A percentile compares a stretch with the other conserved stretches of the same genome.
Conservation (phyloP, 2,797 vertebrate genomes). For the Hippoglossus hippoglossus region DNA sequence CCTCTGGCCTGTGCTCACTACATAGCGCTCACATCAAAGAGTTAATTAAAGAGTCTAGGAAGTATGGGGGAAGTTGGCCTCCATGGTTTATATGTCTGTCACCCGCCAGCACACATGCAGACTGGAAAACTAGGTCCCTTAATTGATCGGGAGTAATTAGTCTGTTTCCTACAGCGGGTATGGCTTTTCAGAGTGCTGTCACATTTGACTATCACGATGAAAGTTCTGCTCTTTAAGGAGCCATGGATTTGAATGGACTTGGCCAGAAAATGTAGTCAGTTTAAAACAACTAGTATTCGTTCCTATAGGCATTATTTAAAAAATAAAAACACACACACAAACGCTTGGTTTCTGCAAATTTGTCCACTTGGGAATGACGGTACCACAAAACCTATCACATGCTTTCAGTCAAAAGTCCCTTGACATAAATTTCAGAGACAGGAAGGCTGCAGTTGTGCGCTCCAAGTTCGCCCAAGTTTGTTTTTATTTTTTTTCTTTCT, state of each 20-base stretch:
- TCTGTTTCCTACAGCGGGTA: slow-evolving; percentile 60
- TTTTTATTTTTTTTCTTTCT: slow-evolving; percentile 24
- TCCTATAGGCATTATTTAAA: slow-evolving; percentile 36
- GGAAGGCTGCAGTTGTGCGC: slow-evolving; percentile 34
- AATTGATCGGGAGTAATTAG: slow-evolving; percentile 76
- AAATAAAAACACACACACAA: not conserved
- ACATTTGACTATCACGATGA: slow-evolving; percentile 41
- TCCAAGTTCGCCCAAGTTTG: slow-evolving; percentile 45
- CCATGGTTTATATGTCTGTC: slow-evolving; percentile 73
- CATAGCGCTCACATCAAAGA: slow-evolving; percentile 71
- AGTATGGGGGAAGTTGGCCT: slow-evolving; percentile 68
- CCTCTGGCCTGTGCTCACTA: slow-evolving; percentile 59
- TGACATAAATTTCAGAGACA: slow-evolving; percentile 42
- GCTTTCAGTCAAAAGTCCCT: slow-evolving; percentile 63
- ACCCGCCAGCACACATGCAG: slow-evolving; percentile 67
- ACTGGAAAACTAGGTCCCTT: slow-evolving; percentile 69
- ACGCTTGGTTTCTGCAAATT: slow-evolving; percentile 45
- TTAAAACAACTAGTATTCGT: slow-evolving; percentile 34
- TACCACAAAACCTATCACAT: slow-evolving; percentile 62
- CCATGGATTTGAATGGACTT: slow-evolving; percentile 30
- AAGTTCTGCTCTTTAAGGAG: slow-evolving; percentile 38
- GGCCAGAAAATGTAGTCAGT: slow-evolving; percentile 24
- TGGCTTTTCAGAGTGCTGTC: slow-evolving; percentile 49
- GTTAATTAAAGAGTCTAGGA: slow-evolving; percentile 73
- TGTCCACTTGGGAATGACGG: slow-evolving; percentile 43